Evolutionary conservation across 2,888 invertebrate species (phyloP).

Genomic region (Lepetodrilus schrolli): DNA sequence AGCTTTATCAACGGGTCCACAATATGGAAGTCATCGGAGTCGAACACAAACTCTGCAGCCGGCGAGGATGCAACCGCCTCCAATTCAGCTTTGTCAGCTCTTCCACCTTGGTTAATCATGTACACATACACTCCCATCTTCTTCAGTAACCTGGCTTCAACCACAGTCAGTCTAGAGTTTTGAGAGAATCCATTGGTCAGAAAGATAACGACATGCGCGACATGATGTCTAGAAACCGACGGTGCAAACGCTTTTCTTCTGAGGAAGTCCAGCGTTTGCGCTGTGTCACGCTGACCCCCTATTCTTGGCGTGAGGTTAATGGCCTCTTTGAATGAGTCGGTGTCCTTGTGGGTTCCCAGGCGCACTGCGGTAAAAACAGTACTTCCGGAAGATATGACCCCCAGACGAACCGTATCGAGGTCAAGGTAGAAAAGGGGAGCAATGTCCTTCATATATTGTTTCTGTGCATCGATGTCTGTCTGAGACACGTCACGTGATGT

Average conservation of each 20-base stretch:
- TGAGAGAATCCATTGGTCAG: slow-evolving; percentile 33
- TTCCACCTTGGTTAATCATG: slow-evolving; percentile 63
- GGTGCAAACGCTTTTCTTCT: slow-evolving; percentile 30
- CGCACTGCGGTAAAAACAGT: neutral
- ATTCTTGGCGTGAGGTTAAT: slow-evolving; percentile 21
- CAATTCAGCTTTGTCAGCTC: slow-evolving; percentile 59
- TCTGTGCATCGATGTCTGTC: slow-evolving; percentile 31
- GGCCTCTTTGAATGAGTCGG: neutral
- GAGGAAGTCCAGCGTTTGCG: slow-evolving; percentile 30
- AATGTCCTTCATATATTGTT: slow-evolving; percentile 35
- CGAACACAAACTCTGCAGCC: slow-evolving; percentile 60
- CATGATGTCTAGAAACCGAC: neutral
- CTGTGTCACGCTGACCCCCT: slow-evolving; percentile 29
- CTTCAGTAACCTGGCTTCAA: slow-evolving; percentile 29
- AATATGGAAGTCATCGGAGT: slow-evolving; percentile 58
- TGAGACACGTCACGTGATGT: slow-evolving; percentile 33
- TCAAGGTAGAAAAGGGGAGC: slow-evolving; percentile 33
- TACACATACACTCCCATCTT: slow-evolving; percentile 65
- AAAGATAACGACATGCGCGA: slow-evolving; percentile 38
- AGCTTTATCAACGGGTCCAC: slow-evolving; percentile 61
- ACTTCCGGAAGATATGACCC: slow-evolving; percentile 34
- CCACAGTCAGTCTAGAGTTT: slow-evolving; percentile 7
- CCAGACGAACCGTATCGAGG: slow-evolving; percentile 32
- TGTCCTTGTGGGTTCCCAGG: slow-evolving; percentile 7
- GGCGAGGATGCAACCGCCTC: slow-evolving; percentile 61